These are phyloP conservation scores for Dione vanillae DNA, from an alignment of 2,888 invertebrate genomes.

Conservation along the genomic window DNA sequence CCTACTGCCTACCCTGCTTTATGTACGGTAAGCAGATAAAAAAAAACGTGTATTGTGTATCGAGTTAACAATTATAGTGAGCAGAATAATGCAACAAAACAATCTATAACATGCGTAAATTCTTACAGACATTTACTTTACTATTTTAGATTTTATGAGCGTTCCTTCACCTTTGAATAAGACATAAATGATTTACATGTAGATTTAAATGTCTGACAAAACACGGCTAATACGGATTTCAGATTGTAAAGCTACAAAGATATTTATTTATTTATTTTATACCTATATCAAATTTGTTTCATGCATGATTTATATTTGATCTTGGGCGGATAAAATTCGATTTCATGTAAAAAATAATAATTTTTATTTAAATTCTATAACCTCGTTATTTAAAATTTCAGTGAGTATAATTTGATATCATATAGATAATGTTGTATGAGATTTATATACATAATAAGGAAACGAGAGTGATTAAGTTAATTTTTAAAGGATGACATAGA, in stretches of 20 bases:
- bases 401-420: neutral
- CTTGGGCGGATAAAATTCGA: neutral
- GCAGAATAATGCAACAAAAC: too few species aligned
- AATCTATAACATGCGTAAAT: neutral
- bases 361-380: too few species aligned
- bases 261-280: neutral
- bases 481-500: too few species aligned
- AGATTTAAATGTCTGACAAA: slow-evolving; percentile 16
- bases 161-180: slow-evolving; percentile 11
- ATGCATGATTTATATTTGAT: neutral
- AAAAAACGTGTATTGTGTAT: neutral
- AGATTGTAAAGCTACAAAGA: neutral
- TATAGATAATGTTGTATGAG: neutral
- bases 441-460: too few species aligned
- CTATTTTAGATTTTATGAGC: neutral
- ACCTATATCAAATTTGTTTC: neutral
- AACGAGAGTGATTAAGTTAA: too few species aligned
- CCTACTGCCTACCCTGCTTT: too few species aligned
- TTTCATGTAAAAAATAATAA: neutral
- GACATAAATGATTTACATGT: slow-evolving; percentile 9
- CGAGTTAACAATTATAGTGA: too few species aligned
- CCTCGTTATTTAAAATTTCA: neutral
- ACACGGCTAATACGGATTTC: slow-evolving; percentile 20
- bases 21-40: too few species aligned
- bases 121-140: too few species aligned